Evolutionary conservation across 2,797 vertebrate genomes (phyloP), one percentile per base, ranked within the genome.

Genomic region (Esox masquinongy): DNA sequence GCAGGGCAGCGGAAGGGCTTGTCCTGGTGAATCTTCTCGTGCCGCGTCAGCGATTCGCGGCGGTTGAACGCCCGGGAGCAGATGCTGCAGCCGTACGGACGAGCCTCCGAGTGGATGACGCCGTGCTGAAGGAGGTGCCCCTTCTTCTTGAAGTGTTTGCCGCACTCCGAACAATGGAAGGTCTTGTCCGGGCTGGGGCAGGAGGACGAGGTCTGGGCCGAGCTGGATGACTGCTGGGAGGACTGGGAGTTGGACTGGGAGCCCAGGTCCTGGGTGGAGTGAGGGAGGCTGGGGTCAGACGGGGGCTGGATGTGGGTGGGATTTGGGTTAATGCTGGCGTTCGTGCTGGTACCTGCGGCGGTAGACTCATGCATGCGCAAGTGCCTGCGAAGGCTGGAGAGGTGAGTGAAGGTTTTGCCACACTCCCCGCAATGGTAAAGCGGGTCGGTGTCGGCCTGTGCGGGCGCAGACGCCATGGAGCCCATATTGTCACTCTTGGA

Each of bases 41-140:
- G 97, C 56, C 97, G 95, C 81, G 97, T 97, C 86, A 98, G 94
- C 86, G 97, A 97, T 89, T 97, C 97, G 78, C 96, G 95, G 78
- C 97, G 96, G 91, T 97, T 98, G 92, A 98, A 98, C 81, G 96
- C 94, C 82, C 96, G 96, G 79, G 96, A 96, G 43, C 97, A 98
- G 78, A 95, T 95, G 71, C 93, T 94, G 86, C 97, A 98, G 83
- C 95, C 95, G 51, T 96, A 97, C 0, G 97, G 97, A 76, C 97
- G 91, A 76, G 96, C 95, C 3, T 96, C 95, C 0, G 96, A 97
- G 88, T 98, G 97, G 82, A 97, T 94, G 70, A 97, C 93, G 86
- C 97, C 96, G 86, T 98, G 97, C 90, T 97, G 97, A 73, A 97
- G 95, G 84, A 98, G 94, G 85, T 97, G 97, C 24, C 96, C 96